phyloP scores from a whole-genome alignment of 2,888 invertebrate genomes.

The Polydrusus cervinus region DNA sequence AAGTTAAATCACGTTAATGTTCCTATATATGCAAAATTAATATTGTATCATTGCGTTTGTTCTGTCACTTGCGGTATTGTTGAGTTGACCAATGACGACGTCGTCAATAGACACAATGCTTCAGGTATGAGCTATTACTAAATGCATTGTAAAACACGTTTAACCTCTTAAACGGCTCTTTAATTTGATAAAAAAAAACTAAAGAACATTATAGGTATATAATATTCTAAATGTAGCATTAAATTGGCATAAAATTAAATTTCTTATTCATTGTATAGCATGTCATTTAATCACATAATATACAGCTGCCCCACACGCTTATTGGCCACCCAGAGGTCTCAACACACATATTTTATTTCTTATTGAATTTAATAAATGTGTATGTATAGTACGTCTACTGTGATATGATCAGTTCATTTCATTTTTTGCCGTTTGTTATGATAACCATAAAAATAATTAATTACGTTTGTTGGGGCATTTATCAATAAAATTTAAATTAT shows the following conservation, averaged over 20 bases:
- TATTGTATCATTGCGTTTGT: constrained; percentile 27
- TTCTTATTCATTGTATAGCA: background rate
- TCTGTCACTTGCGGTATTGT: constrained; percentile 18
- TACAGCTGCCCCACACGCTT: constrained; percentile 10
- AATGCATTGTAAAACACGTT: background rate
- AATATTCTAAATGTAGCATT: constrained; percentile 13
- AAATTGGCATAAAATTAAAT: constrained; percentile 14
- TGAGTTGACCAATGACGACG: constrained; percentile 3
- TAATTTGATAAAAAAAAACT: background rate
- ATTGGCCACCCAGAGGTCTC: constrained; percentile 17
- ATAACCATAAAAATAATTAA: too few relatives aligned
- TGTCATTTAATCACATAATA: constrained; percentile 8
- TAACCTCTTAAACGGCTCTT: background rate
- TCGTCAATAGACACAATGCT: constrained; percentile 7
- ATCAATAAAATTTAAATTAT: too few relatives aligned
- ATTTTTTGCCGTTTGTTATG: background rate
- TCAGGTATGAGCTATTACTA: constrained; percentile 6
- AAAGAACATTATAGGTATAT: background rate
- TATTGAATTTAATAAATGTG: background rate
- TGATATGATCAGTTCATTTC: background rate
- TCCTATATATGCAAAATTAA: constrained; percentile 22
- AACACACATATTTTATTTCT: constrained; percentile 8
- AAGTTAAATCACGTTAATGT: constrained; percentile 24
- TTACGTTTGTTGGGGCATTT: too few relatives aligned
- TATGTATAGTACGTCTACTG: background rate